Evolutionary conservation across 1,140 invertebrate species (phyloP), one percentile per base, ranked within the genome.

Genomic region (Portunus trituberculatus): DNA sequence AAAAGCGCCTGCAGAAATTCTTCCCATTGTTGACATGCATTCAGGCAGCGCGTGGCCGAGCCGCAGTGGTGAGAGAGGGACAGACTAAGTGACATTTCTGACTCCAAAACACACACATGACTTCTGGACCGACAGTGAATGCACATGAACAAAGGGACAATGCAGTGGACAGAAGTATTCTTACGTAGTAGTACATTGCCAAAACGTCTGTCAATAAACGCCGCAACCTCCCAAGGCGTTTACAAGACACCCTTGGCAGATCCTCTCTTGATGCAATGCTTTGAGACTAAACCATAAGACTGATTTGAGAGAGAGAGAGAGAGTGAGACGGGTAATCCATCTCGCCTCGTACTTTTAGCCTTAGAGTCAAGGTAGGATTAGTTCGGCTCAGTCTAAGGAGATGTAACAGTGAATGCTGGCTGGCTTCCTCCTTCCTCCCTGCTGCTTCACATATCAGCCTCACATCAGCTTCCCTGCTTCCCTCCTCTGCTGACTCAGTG

Each of bases 151-250:
- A 94, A 20, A 59, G 12, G 16, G 48, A 88, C 48, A 67, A 87
- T 94, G 67, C 91, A 94, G 93, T 94, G 93, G 93, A 94, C 93
- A 94, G 93, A 94, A 94, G 88, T 52, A 94, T 93, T 84, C 46
- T 93, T 59, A 28, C 82, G 84, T 31, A 32, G 84, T 31, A 32
- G 46, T 87, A 31, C 28, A 76, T 82, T 46, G 46, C 39, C 29
- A 89, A 89, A 86, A 28, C 28, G 87, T 89, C 39, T 20, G 45
- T 46, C 52, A 25, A 39, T 46, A 46, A 46, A 46, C 39, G 52
- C 31, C 76, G 45, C 87, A 46, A 89, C 28, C n/a, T n/a, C 16
- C 87, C 31, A 32, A 39, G 52, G 31, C 45, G 91, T 20, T 20
- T 59, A 92, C 8, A 83, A 10, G 10, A 25, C 59, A 46, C 91